Percentiles rank a stretch among this genome's conserved stretches.
These are phyloP conservation scores for Trachythela sp. DNA, from an alignment of 64 coral and sea anemone species.

Conservation along the genomic window DNA sequence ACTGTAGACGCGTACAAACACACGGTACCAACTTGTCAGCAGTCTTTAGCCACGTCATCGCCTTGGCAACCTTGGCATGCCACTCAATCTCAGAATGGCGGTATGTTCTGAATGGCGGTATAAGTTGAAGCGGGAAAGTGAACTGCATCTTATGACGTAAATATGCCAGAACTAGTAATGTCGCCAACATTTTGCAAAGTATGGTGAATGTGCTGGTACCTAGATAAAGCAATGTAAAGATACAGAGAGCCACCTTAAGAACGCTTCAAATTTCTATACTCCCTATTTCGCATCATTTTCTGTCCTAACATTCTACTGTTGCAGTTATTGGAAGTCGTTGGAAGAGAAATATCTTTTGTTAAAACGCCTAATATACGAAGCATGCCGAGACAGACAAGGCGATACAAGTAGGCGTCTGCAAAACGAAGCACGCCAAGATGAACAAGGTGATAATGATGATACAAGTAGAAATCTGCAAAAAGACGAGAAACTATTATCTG, in stretches of 20 bases:
- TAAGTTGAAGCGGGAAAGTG: background rate
- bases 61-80: background rate
- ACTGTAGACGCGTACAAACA: background rate
- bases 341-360: background rate
- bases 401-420: background rate
- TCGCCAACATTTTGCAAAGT: background rate
- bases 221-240: background rate
- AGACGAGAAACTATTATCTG: too few species aligned
- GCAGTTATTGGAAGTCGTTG: background rate
- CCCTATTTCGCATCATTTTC: background rate
- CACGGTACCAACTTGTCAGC: constrained; percentile 4
- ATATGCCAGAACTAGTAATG: background rate
- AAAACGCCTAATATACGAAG: background rate
- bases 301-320: background rate
- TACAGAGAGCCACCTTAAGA: too few species aligned
- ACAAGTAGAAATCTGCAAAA: too few species aligned
- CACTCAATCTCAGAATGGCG: background rate
- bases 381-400: background rate
- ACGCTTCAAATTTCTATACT: background rate
- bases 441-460: too few species aligned
- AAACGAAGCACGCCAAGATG: too few species aligned
- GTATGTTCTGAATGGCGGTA: background rate
- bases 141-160: background rate
- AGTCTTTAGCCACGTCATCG: constrained; percentile 6
- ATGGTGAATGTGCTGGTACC: background rate